Conservation (phyloP, 1,140 invertebrate species). For the Pseudomyrmex pallidus region DNA sequence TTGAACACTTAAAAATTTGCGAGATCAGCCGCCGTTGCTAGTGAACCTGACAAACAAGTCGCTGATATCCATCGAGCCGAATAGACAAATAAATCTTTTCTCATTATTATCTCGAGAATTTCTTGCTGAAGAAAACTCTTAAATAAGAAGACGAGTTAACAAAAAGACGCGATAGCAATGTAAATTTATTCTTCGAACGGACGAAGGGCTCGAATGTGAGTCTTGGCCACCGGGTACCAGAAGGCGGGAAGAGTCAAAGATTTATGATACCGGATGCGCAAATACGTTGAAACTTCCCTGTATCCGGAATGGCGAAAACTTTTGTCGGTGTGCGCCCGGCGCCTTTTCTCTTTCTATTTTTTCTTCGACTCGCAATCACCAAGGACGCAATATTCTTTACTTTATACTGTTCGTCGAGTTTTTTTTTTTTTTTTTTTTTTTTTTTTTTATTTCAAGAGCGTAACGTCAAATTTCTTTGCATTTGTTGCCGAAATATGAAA, state of each 20-base stretch:
- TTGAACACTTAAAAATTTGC: background rate
- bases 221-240: slow-evolving; percentile 69
- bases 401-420: background rate
- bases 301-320: slow-evolving; percentile 79
- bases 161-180: slow-evolving; percentile 54
- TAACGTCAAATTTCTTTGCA: too few relatives aligned
- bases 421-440: background rate
- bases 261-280: slow-evolving; percentile 80
- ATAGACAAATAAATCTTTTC: slow-evolving; percentile 1
- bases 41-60: too few relatives aligned
- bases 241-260: slow-evolving; percentile 75
- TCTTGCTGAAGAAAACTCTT: background rate
- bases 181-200: slow-evolving; percentile 72
- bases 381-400: background rate
- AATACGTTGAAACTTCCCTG: slow-evolving; percentile 81
- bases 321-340: slow-evolving; percentile 70
- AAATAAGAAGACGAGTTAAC: background rate
- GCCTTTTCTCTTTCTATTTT: slow-evolving; percentile 56
- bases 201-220: slow-evolving; percentile 67
- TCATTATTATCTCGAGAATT: background rate
- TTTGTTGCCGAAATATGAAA: too few relatives aligned
- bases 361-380: background rate
- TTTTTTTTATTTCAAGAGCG: too few relatives aligned
- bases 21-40: too few relatives aligned
- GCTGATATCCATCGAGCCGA: too few relatives aligned